Base-by-base conservation (phyloP, 2,113 vertebrate species). In the Strigops habroptila region DNA sequence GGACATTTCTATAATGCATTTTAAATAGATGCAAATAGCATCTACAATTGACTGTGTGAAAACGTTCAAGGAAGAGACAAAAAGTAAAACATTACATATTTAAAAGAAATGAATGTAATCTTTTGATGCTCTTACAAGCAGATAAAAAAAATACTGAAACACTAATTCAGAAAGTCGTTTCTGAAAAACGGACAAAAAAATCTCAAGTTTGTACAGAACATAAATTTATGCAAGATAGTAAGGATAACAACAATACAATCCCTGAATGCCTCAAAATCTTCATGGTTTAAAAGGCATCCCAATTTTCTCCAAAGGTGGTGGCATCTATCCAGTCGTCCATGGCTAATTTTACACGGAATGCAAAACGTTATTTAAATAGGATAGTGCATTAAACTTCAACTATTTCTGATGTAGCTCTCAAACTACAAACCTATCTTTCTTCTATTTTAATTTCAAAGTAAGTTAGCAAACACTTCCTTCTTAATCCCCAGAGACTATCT, bases 361-460 rank as follows among this genome's bases (percentile, higher is more conserved):
- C 95, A 98, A 98, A 98, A 96, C 44, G 74, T 98, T 97, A 97
- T 98, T 98, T 97, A 98, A 97, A 98, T 96, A 78, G 68, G 77
- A 90, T 0, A 46, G 81, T 16, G 48, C 93, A 95, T 97, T 97
- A 96, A 95, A 97, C 94, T 93, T 68, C 95, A 94, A 83, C 95
- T 96, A 93, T 97, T 97, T 97, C 96, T 97, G 97, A 97, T 96
- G 97, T 94, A 90, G 96, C 95, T 97, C 97, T 98, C 97, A 95
- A 97, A 97, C 96, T 97, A 97, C 95, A 97, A 95, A 95, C 95
- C 96, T 96, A 97, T 98, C 97, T 96, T 94, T 85, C 31, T 93
- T 98, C 97, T 96, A 98, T 98, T 98, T 98, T 98, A 98, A 98
- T 98, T 98, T 97, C 98, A 98, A 98, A 98, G 97, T 98, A 98